Evolutionary conservation across 2,113 vertebrate species (phyloP).

Genomic region (Leptosomus discolor): DNA sequence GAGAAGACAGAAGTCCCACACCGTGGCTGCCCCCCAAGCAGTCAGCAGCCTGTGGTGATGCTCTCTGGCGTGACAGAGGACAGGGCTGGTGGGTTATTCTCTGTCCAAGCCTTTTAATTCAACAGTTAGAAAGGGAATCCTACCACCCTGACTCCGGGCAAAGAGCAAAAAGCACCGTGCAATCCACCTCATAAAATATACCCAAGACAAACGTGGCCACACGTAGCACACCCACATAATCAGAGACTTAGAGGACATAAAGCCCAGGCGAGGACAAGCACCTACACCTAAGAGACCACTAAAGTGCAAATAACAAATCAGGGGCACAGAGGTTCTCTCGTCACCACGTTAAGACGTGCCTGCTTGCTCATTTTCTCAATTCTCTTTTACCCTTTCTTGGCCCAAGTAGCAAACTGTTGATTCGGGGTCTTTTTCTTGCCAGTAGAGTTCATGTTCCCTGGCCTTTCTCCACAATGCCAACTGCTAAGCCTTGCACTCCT

Average conservation of each 20-base stretch:
- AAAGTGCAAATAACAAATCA: neutral
- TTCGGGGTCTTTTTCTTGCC: neutral
- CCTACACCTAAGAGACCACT: neutral
- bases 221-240: fast-evolving
- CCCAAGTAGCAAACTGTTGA: neutral
- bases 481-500: neutral
- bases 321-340: neutral
- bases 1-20: neutral
- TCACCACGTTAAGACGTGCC: neutral
- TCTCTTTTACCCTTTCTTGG: neutral
- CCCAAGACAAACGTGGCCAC: fast-evolving
- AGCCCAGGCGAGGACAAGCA: neutral
- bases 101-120: neutral
- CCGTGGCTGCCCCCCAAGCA: fast-evolving
- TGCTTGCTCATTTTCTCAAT: neutral
- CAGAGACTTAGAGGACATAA: neutral
- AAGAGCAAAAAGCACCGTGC: fast-evolving
- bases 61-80: neutral
- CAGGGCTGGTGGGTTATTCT: neutral
- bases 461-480: neutral
- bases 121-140: neutral
- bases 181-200: neutral
- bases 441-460: neutral
- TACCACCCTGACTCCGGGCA: neutral
- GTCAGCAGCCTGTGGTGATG: neutral